Evolutionary conservation across 2,797 vertebrate genomes (phyloP).

Genomic region (Sciaenops ocellatus): DNA sequence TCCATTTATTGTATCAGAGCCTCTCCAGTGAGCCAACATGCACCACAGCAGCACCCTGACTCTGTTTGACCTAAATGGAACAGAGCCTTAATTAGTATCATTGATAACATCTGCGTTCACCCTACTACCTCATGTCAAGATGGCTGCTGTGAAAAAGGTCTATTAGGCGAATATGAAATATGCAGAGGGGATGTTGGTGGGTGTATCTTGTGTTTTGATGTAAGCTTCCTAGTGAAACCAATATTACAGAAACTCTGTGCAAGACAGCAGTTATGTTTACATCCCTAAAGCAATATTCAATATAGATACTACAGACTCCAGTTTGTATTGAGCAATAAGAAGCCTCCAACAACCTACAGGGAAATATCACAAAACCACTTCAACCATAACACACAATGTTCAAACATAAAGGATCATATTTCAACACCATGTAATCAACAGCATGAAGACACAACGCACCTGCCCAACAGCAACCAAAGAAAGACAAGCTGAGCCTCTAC

Average conservation of each 20-base stretch:
- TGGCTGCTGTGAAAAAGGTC: too few relatives aligned
- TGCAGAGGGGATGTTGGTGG: background rate
- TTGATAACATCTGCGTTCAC: too few relatives aligned
- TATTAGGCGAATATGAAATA: background rate
- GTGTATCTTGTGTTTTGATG: background rate
- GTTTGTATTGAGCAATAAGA: background rate
- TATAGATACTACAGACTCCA: background rate
- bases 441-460: background rate
- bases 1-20: too few relatives aligned
- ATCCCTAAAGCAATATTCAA: background rate
- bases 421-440: background rate
- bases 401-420: background rate
- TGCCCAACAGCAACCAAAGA: background rate
- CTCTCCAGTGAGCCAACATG: too few relatives aligned
- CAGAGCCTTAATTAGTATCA: too few relatives aligned
- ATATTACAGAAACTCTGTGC: background rate
- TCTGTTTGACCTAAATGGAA: too few relatives aligned
- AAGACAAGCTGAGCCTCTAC: too few relatives aligned
- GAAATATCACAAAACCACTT: background rate
- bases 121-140: too few relatives aligned
- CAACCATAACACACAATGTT: background rate
- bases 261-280: background rate
- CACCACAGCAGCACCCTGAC: too few relatives aligned
- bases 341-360: background rate
- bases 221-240: background rate